A percentile compares a stretch with the other conserved stretches of the same genome.
phyloP scores from a whole-genome alignment of 1,140 invertebrate species.

The Pantala flavescens region DNA sequence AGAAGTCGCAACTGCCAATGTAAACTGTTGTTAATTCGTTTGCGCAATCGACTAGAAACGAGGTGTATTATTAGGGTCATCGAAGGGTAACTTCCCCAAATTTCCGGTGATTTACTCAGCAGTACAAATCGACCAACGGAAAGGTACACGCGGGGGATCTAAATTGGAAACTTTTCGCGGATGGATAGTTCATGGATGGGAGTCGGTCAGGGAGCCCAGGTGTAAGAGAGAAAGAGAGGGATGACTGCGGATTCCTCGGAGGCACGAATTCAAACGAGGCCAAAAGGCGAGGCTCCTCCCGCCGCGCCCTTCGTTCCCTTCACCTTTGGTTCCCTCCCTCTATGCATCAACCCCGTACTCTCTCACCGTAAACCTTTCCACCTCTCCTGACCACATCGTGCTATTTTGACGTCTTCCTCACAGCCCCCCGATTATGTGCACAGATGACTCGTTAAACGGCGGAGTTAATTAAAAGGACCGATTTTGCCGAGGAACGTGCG shows the following conservation, averaged over 20 bases:
- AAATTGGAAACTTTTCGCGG: not conserved
- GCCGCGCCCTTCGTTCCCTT: not conserved
- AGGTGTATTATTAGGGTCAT: too few species aligned
- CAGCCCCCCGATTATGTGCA: not conserved
- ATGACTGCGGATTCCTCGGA: not conserved
- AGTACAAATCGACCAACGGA: too few species aligned
- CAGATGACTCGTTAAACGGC: not conserved
- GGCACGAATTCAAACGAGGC: not conserved
- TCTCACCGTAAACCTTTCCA: not conserved
- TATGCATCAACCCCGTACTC: not conserved
- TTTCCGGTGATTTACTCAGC: too few species aligned
- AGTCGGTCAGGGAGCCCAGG: not conserved
- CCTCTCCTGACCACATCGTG: not conserved
- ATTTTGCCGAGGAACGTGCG: too few species aligned
- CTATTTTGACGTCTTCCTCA: constrained; percentile 5
- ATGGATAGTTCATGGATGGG: not conserved
- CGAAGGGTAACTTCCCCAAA: too few species aligned
- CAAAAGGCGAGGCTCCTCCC: constrained; percentile 1
- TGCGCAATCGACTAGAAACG: too few species aligned
- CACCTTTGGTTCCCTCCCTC: not conserved
- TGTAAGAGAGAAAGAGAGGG: not conserved
- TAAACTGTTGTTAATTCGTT: too few species aligned
- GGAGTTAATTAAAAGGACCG: too few species aligned
- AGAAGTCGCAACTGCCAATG: too few species aligned
- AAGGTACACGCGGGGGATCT: too few species aligned